Evolutionary conservation across 2,888 invertebrate species (phyloP).

Genomic region (Microplitis deprimator): DNA sequence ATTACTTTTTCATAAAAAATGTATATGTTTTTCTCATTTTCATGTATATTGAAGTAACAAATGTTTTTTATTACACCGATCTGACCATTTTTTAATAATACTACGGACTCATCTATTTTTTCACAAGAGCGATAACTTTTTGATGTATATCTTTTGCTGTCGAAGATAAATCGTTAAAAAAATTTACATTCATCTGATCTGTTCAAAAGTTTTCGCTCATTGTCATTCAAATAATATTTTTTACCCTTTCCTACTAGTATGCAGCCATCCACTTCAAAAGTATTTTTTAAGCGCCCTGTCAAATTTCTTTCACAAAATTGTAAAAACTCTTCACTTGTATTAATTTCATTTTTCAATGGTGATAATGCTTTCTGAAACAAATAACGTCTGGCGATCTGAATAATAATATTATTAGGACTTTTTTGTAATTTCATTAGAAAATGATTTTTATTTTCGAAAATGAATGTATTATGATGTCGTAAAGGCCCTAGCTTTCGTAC

Average conservation of each 20-base stretch:
- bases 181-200: neutral
- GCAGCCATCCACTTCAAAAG: neutral
- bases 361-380: conserved; percentile 24
- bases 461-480: conserved; percentile 26
- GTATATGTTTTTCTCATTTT: conserved; percentile 7
- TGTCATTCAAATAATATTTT: conserved; percentile 25
- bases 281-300: conserved; percentile 5
- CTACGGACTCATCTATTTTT: neutral
- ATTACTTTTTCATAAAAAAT: conserved; percentile 4
- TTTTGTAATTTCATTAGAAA: conserved; percentile 13
- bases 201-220: conserved; percentile 3
- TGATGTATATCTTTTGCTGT: neutral
- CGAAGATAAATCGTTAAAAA: neutral
- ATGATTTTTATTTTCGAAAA: conserved; percentile 11
- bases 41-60: conserved; percentile 4
- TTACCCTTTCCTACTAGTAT: conserved; percentile 17
- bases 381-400: conserved; percentile 22
- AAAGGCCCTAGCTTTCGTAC: conserved; percentile 33
- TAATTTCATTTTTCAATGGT: conserved; percentile 1
- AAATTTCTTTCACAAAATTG: conserved; percentile 27
- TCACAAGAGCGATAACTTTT: neutral
- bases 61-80: neutral
- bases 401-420: conserved; percentile 21
- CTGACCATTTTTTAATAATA: conserved; percentile 3
- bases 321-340: neutral